Evolutionary conservation across 2,888 invertebrate species (phyloP).

Genomic region (Eristalis tenax): DNA sequence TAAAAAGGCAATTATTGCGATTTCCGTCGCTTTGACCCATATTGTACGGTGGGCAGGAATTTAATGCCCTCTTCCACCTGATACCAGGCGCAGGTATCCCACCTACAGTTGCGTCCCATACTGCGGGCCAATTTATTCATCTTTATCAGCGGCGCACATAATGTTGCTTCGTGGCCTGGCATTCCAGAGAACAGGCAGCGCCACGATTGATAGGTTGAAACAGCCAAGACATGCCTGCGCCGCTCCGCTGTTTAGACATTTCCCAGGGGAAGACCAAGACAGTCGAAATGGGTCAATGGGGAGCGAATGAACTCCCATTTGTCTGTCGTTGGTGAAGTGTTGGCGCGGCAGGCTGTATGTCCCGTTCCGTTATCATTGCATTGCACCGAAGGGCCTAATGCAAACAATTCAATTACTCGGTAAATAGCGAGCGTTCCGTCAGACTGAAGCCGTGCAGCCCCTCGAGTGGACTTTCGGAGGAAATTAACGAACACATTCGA

Average conservation of each 20-base stretch:
- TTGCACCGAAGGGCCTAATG: conserved; percentile 4
- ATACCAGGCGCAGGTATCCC: conserved; percentile 3
- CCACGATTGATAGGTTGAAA: conserved; percentile 48
- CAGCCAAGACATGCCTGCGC: conserved; percentile 1
- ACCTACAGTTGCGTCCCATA: not conserved
- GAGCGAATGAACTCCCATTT: conserved; percentile 43
- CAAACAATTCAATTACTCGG: conserved; percentile 38
- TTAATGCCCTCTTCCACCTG: conserved; percentile 53
- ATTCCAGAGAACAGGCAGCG: conserved; percentile 43
- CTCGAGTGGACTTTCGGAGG: conserved; percentile 25
- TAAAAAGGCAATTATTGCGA: conserved; percentile 65
- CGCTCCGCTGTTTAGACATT: not conserved
- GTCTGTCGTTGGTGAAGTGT: conserved; percentile 50
- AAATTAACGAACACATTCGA: not conserved
- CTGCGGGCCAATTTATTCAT: conserved; percentile 38
- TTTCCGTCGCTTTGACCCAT: conserved; percentile 65
- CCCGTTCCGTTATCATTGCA: conserved; percentile 1
- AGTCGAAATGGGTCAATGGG: conserved; percentile 57
- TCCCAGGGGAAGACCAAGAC: conserved; percentile 12
- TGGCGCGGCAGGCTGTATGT: conserved; percentile 13
- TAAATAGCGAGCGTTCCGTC: conserved; percentile 23
- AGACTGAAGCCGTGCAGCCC: not conserved
- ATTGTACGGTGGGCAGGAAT: conserved; percentile 32
- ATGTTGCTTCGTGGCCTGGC: conserved; percentile 50
- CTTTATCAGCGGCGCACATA: conserved; percentile 59